Evolutionary conservation across 2,888 invertebrate species (phyloP).

Genomic region (Disparrhopalites patrizii): DNA sequence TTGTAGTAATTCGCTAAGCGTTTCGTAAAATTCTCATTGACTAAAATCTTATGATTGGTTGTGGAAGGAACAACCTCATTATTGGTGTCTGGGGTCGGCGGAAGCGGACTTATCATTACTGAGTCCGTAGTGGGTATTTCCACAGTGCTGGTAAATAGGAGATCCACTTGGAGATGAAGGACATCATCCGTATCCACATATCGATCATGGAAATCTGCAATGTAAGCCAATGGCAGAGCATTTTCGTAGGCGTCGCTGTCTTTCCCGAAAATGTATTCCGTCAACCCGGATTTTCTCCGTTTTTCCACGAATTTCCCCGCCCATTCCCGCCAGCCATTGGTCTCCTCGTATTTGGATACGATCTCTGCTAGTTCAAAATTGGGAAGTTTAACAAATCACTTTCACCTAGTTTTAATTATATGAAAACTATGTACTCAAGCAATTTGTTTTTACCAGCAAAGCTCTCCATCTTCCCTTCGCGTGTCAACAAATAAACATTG

Average conservation of each 20-base stretch:
- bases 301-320: slow-evolving; percentile 20
- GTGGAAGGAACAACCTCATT: not conserved
- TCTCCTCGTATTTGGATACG: slow-evolving; percentile 10
- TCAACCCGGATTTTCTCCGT: slow-evolving; percentile 5
- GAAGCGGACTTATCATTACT: too few relatives aligned
- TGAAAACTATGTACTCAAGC: not conserved
- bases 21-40: not conserved
- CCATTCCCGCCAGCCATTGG: slow-evolving; percentile 15
- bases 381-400: not conserved
- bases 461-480: not conserved
- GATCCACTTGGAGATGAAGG: not conserved
- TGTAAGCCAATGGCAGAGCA: not conserved
- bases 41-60: not conserved
- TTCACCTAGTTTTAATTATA: not conserved
- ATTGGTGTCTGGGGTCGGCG: not conserved
- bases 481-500: not conserved
- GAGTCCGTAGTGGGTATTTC: not conserved
- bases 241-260: slow-evolving; percentile 12
- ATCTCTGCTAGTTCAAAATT: not conserved
- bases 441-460: not conserved
- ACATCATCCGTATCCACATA: not conserved
- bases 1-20: not conserved
- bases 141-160: slow-evolving; percentile 10
- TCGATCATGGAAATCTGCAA: not conserved
- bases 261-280: slow-evolving; percentile 17